Evolutionary conservation across 1,140 invertebrate genomes (phyloP), one percentile per base, ranked within the genome.

Genomic region (Heliconius himera): DNA sequence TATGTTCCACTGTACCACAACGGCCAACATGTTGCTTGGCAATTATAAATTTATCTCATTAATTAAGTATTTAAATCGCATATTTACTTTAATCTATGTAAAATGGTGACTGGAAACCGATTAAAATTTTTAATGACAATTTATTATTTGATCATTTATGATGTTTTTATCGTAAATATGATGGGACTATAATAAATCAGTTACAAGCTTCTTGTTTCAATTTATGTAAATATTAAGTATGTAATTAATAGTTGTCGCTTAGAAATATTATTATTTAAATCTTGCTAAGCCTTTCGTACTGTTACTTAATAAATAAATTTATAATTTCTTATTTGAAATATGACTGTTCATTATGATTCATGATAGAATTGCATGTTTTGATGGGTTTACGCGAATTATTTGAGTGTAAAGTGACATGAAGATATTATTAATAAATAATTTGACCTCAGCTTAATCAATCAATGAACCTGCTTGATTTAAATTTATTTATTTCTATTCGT

Each of bases 171-270:
- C 22, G 60, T 66, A 16, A 66, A 66, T 66, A 49, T 33, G 8
- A 8, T 8, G 5, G n/a, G 60, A 66, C 20, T 20, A 75, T 41
- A 76, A 76, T 46, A 46, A 76, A 76, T 76, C 66, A 76, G 9
- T 38, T 76, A 41, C 26, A 66, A 26, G 36, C 22, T 70, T 66
- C 36, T 75, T 70, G 60, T 46, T 38, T 76, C 60, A 70, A 41
- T 76, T 70, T 76, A 76, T 76, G 74, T 41, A 70, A 76, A 76
- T 76, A n/a, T 20, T 76, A 76, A 76, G 38, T 70, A 70, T 54
- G 22, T 76, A 70, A 76, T 76, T 76, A 76, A 76, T 76, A 38
- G 1, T 18, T 76, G 74, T 76, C 74, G 60, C 54, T 75, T 60
- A 41, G 16, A 60, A 16, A 66, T 75, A 22, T 36, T 51, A 29